Percentiles rank a stretch among this genome's conserved stretches.
phyloP scores from a whole-genome alignment of 2,888 invertebrate genomes.

The Troglohyphantes excavatus region DNA sequence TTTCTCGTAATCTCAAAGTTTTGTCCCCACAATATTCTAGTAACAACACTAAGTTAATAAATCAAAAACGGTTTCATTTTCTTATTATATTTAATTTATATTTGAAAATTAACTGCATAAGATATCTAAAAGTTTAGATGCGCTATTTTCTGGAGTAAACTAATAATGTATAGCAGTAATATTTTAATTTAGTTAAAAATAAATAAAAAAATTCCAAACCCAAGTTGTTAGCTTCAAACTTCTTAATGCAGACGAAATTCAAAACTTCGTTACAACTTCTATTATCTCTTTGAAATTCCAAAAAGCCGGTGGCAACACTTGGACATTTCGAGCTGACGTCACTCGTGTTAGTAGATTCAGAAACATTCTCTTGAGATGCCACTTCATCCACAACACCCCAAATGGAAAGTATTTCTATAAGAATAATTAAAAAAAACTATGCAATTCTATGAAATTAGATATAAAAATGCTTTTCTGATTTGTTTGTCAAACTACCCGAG shows the following conservation, averaged over 20 bases:
- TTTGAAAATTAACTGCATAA: no score
- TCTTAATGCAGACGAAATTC: slow-evolving; percentile 55
- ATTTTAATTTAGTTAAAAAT: not conserved
- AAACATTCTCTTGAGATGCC: not conserved
- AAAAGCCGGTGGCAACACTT: not conserved
- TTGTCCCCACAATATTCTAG: no score
- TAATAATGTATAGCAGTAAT: not conserved
- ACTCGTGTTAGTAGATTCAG: not conserved
- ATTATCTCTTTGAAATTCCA: not conserved
- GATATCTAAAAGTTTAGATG: no score
- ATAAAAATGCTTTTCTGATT: no score
- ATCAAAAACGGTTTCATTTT: no score
- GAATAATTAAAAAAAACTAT: not conserved
- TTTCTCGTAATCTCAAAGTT: no score
- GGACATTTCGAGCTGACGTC: not conserved
- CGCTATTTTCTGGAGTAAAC: no score
- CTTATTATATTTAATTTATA: no score
- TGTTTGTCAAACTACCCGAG: no score
- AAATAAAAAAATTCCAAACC: slow-evolving; percentile 28
- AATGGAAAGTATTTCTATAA: not conserved
- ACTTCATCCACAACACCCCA: slow-evolving; percentile 24
- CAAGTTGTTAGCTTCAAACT: slow-evolving; percentile 22
- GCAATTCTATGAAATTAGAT: no score
- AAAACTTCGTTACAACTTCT: slow-evolving; percentile 26
- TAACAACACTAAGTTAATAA: no score